Base-by-base conservation (phyloP, 2,113 vertebrate species). In the Alaudala cheleensis region DNA sequence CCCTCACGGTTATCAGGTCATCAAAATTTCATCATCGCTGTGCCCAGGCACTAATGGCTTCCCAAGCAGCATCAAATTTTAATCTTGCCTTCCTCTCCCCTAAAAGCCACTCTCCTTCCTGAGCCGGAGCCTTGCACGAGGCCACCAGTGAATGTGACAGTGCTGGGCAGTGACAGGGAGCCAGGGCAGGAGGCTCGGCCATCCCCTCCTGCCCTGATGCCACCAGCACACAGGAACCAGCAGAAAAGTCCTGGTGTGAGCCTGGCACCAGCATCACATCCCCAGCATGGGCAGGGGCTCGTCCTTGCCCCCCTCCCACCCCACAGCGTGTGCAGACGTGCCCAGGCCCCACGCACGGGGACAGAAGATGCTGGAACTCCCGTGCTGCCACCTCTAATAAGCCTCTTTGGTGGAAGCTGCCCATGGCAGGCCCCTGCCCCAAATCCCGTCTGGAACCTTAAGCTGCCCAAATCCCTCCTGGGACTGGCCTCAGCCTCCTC, bases 1-100 rank as follows among this genome's bases (percentile, higher is more conserved):
- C 96, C 81, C 34, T 80, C 5, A 28, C 5, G 0, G 89, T 88
- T 77, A 95, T 93, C 90, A 39, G 47, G 72, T 95, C 97, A 97
- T 97, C 96, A 96, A 95, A 93, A 93, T 97, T 92, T 96, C 94
- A 98, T 93, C 9, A 97, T 92, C 2, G 67, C 93, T 33, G 58
- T n/a, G 87, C 92, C 70, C 73, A 96, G 95, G 93, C 96, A 85
- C 97, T 96, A 96, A 97, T 89, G 84, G 96, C 93, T 98, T 97
- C 97, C 96, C 91, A 90, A 81, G 82, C 42, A 95, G 77, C 94
- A 97, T 97, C 95, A 97, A 91, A 97, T 80, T 97, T 96, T 95
- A 97, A 96, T 91, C 74, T 79, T 90, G 66, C 76, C 44, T 76
- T 93, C 47, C 78, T 73, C 74, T 88, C 60, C 83, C 57, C 88